These are phyloP conservation scores for Pediacus dermestoides DNA, from an alignment of 2,888 invertebrate species.

Conservation along the genomic window DNA sequence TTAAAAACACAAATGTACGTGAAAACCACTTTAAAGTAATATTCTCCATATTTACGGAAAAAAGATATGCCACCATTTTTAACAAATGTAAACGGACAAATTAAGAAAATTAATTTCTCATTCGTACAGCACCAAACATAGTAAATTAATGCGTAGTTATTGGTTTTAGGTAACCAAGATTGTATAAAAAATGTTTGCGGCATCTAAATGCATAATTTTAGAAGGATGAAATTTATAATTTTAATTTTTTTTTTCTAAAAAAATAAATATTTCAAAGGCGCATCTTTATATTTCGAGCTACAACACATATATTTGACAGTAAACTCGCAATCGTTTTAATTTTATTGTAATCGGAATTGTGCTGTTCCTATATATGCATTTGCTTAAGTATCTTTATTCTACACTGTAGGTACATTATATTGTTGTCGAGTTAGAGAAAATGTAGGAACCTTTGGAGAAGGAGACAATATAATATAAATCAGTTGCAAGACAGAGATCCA, in stretches of 20 bases:
- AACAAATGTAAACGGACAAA: neutral
- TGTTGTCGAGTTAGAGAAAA: neutral
- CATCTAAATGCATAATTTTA: constrained; percentile 1
- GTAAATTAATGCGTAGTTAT: neutral
- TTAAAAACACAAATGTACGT: neutral
- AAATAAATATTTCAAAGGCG: neutral
- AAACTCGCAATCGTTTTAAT: neutral
- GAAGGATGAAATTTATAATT: neutral
- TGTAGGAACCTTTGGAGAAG: neutral
- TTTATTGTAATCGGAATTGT: neutral
- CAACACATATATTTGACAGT: neutral
- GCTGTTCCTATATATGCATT: neutral
- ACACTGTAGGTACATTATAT: neutral
- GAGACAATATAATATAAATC: neutral
- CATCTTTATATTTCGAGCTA: neutral
- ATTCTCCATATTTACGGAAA: too few species aligned
- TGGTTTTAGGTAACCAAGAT: neutral
- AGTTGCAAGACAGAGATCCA: constrained; percentile 1
- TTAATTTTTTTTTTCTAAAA: neutral
- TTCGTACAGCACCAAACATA: neutral
- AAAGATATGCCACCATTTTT: too few species aligned
- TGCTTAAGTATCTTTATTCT: neutral
- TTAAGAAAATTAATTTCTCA: neutral
- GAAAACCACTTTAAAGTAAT: too few species aligned
- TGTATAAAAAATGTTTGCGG: neutral